Conservation (phyloP, 2,888 invertebrate species). For the Lasius platythorax region DNA sequence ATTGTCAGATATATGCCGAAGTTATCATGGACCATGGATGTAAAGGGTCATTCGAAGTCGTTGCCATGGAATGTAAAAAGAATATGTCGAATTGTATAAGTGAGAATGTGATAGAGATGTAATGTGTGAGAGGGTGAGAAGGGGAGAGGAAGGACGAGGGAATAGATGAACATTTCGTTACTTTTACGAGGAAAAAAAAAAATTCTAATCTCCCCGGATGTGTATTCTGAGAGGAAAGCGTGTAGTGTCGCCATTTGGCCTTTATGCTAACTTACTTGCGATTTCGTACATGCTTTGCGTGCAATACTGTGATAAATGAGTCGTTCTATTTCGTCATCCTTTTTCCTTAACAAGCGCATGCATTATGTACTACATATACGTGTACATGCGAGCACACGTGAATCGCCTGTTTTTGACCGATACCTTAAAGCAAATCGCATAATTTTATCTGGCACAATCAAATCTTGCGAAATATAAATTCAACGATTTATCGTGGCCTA, state of each 20-base stretch:
- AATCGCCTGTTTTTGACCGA: conserved; percentile 45
- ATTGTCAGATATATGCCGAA: conserved; percentile 74
- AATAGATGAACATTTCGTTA: conserved; percentile 61
- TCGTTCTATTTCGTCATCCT: conserved; percentile 80
- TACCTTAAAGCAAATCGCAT: conserved; percentile 31
- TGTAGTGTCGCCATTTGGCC: conserved; percentile 82
- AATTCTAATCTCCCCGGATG: conserved; percentile 64
- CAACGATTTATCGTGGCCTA: conserved; percentile 19
- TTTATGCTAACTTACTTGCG: conserved; percentile 83
- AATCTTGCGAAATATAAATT: background rate
- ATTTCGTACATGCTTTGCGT: conserved; percentile 83
- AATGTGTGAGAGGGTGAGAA: background rate
- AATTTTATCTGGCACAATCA: background rate
- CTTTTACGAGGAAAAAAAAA: conserved; percentile 62
- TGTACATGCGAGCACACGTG: conserved; percentile 6
- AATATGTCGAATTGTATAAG: conserved; percentile 19
- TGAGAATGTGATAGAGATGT: conserved; percentile 27
- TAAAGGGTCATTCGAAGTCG: conserved; percentile 54
- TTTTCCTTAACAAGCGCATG: conserved; percentile 68
- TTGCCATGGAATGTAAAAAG: conserved; percentile 66
- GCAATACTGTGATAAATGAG: conserved; percentile 84
- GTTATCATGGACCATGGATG: conserved; percentile 74
- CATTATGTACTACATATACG: background rate
- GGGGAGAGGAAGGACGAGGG: conserved; percentile 28
- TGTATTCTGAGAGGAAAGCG: conserved; percentile 67